A percentile compares a stretch with the other conserved stretches of the same genome.
phyloP scores from a whole-genome alignment of 1,140 invertebrate genomes.

The Pogonomyrmex barbatus region DNA sequence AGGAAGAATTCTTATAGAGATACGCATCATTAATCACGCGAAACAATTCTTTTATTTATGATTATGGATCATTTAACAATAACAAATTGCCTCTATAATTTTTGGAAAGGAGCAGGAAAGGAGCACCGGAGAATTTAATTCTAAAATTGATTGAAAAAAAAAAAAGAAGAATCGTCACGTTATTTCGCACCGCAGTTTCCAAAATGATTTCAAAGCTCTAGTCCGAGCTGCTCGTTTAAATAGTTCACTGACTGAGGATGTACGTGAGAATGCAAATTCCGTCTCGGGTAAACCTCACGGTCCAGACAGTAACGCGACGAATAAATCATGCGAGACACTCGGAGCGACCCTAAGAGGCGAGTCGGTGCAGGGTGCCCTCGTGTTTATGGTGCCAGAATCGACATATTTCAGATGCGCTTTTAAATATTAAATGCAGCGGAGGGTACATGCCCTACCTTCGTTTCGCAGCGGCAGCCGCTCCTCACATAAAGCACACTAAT shows the following conservation, averaged over 20 bases:
- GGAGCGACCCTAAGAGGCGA: constrained; percentile 57
- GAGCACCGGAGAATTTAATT: neutral
- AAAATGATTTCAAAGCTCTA: constrained; percentile 29
- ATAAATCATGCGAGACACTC: constrained; percentile 73
- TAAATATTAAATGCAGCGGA: constrained; percentile 74
- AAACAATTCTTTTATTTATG: neutral
- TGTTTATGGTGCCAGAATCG: constrained; percentile 83
- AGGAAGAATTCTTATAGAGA: constrained; percentile 2
- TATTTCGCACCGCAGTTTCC: neutral
- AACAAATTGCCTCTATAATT: neutral
- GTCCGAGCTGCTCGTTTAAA: constrained; percentile 13
- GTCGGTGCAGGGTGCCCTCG: constrained; percentile 52
- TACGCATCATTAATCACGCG: neutral
- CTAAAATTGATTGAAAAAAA: neutral
- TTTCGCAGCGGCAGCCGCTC: constrained; percentile 51
- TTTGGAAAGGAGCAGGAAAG: neutral
- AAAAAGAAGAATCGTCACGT: neutral
- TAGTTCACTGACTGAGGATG: constrained; percentile 42
- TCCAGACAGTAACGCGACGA: constrained; percentile 69
- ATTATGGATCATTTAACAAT: neutral
- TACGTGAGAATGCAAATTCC: constrained; percentile 73
- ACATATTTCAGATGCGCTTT: constrained; percentile 81
- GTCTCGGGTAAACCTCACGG: constrained; percentile 72
- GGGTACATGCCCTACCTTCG: constrained; percentile 61
- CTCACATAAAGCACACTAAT: constrained; percentile 67